phyloP scores from a whole-genome alignment of 1,140 invertebrate species.

The Ceratina japonica region DNA sequence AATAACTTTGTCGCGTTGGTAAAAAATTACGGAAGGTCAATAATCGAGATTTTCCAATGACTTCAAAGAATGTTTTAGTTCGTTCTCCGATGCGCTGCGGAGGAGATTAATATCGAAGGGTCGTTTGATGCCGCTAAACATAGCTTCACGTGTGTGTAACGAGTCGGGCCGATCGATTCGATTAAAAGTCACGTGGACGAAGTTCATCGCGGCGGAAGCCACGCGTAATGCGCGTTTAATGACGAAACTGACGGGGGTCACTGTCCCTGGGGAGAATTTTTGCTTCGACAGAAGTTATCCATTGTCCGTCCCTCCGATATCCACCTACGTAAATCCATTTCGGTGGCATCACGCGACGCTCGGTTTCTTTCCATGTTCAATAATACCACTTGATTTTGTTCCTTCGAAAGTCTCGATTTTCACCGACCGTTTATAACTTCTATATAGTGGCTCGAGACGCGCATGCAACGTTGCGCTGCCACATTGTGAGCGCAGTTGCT shows the following conservation, averaged over 20 bases:
- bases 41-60: no score
- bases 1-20: no score
- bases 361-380: background rate
- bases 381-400: background rate
- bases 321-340: slow-evolving; percentile 38
- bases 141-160: background rate
- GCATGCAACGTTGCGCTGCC: no score
- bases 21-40: no score
- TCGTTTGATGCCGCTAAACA: background rate
- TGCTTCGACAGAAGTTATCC: slow-evolving; percentile 24
- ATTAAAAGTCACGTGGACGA: slow-evolving; percentile 32
- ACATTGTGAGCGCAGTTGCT: slow-evolving; percentile 3
- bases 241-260: slow-evolving; percentile 39
- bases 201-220: slow-evolving; percentile 43
- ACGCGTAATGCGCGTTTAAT: slow-evolving; percentile 57
- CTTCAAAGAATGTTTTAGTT: no score
- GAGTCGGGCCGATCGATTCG: slow-evolving; percentile 20
- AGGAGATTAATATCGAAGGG: background rate
- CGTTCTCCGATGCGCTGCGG: background rate
- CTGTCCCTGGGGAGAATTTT: slow-evolving; percentile 28
- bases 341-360: slow-evolving; percentile 41
- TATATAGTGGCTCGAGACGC: background rate
- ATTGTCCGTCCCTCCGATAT: slow-evolving; percentile 20
- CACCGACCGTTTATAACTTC: background rate
- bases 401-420: no score